Percentiles rank a stretch among this genome's conserved stretches.
Conservation (phyloP, 2,113 vertebrate genomes). For the Galbula dea region DNA sequence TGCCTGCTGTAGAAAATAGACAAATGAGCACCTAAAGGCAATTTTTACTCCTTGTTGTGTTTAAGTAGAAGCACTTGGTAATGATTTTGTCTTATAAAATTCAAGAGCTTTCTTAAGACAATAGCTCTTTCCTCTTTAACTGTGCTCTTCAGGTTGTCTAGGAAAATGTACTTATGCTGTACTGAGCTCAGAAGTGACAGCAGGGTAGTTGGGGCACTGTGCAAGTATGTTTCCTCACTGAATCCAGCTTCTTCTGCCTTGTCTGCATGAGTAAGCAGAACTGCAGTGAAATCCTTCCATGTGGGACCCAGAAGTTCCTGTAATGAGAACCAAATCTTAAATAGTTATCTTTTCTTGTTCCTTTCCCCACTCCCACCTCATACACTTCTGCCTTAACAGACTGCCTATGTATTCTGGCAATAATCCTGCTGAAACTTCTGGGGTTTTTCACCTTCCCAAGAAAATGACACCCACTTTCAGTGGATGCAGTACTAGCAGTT, state of each 20-base stretch:
- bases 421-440: neutral
- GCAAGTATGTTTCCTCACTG: slow-evolving; percentile 65
- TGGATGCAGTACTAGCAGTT: neutral
- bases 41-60: slow-evolving; percentile 47
- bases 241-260: slow-evolving; percentile 69
- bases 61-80: slow-evolving; percentile 66
- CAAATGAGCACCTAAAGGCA: neutral
- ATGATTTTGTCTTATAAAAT: slow-evolving; percentile 75
- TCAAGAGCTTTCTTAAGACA: slow-evolving; percentile 72
- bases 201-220: slow-evolving; percentile 62
- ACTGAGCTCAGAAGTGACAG: slow-evolving; percentile 61
- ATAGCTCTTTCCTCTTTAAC: slow-evolving; percentile 63
- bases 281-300: slow-evolving; percentile 76
- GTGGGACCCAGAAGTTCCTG: slow-evolving; percentile 81
- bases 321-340: slow-evolving; percentile 33
- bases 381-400: neutral
- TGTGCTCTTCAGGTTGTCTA: slow-evolving; percentile 69
- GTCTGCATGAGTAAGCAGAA: slow-evolving; percentile 83
- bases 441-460: neutral
- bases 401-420: neutral
- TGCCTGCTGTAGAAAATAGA: neutral
- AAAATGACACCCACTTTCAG: neutral
- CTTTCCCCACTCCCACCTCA: neutral
- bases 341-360: slow-evolving; percentile 13
- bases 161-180: slow-evolving; percentile 71